Percentiles rank a stretch among this genome's conserved stretches.
Conservation (phyloP, 2,113 vertebrate genomes). For the Osmerus mordax region DNA sequence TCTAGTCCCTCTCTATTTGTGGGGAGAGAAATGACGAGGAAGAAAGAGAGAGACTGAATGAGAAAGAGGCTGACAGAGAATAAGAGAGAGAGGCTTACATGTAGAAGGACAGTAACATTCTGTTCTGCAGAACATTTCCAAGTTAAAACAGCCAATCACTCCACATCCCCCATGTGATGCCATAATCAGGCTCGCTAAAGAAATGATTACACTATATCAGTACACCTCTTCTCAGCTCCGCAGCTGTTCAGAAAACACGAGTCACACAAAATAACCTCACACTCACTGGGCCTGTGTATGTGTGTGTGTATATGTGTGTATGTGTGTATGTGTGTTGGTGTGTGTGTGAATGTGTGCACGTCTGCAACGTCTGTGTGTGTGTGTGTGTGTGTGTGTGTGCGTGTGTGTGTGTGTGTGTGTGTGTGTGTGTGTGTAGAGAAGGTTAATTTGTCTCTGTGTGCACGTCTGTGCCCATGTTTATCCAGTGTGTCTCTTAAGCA, state of each 20-base stretch:
- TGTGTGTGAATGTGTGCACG: too few species aligned
- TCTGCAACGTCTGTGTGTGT: too few species aligned
- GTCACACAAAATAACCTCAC: conserved; percentile 58
- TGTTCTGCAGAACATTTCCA: conserved; percentile 40
- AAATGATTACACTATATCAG: conserved; percentile 59
- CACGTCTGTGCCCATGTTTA: conserved; percentile 12
- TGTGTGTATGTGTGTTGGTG: too few species aligned
- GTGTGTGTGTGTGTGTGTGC: neutral
- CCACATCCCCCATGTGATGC: conserved; percentile 52
- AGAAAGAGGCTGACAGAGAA: neutral
- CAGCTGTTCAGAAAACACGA: conserved; percentile 50
- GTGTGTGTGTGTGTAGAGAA: neutral
- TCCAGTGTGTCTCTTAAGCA: conserved; percentile 28
- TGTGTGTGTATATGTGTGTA: conserved; percentile 7
- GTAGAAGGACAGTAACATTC: conserved; percentile 33
- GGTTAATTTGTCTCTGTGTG: conserved; percentile 34
- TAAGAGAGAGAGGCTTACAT: conserved; percentile 1
- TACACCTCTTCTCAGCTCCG: conserved; percentile 50
- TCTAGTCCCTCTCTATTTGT: neutral
- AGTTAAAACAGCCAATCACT: conserved; percentile 44
- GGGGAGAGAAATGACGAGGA: too few species aligned
- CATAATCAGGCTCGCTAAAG: conserved; percentile 48
- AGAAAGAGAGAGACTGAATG: neutral
- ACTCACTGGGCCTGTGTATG: conserved; percentile 22
- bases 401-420: too few species aligned